A percentile compares a stretch with the other conserved stretches of the same genome.
Evolutionary conservation across 2,797 vertebrate species (phyloP).

Genomic region (Myiothlypis coronata): DNA sequence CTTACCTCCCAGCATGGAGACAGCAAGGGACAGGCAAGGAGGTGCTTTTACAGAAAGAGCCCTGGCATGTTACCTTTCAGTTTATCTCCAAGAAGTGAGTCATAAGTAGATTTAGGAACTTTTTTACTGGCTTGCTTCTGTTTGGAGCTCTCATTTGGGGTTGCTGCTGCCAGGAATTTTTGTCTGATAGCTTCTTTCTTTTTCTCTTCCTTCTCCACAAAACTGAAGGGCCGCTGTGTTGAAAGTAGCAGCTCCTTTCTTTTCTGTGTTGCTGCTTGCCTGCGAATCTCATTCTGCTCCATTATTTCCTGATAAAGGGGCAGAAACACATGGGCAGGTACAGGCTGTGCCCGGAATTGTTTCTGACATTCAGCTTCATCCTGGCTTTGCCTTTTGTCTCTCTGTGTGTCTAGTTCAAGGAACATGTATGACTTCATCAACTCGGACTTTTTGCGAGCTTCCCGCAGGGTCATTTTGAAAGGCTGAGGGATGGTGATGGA

Average conservation of each 20-base stretch:
- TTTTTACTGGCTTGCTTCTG: slow-evolving; percentile 63
- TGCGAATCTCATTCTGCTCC: slow-evolving; percentile 78
- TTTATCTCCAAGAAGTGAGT: slow-evolving; percentile 73
- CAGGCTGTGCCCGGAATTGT: slow-evolving; percentile 86
- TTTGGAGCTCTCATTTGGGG: slow-evolving; percentile 42
- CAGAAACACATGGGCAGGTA: slow-evolving; percentile 81
- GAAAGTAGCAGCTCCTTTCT: slow-evolving; percentile 86
- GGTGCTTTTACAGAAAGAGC: background rate
- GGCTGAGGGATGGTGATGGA: slow-evolving; percentile 74
- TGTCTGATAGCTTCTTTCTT: slow-evolving; percentile 74
- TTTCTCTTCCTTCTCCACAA: slow-evolving; percentile 82
- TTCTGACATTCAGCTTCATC: slow-evolving; percentile 87
- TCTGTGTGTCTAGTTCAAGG: slow-evolving; percentile 68
- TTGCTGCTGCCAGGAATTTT: slow-evolving; percentile 56
- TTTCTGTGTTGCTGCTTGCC: slow-evolving; percentile 78
- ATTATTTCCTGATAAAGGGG: slow-evolving; percentile 83
- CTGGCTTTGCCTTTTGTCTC: slow-evolving; percentile 72
- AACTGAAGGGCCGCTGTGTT: slow-evolving; percentile 88
- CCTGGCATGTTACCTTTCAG: slow-evolving; percentile 78
- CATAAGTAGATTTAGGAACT: slow-evolving; percentile 74
- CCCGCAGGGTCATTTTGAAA: slow-evolving; percentile 69
- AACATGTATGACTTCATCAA: slow-evolving; percentile 65
- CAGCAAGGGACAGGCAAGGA: background rate
- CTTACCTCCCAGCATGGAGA: background rate
- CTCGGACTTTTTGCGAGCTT: slow-evolving; percentile 67